These are phyloP conservation scores for Dolichopus griseipennis DNA, from an alignment of 2,888 invertebrate genomes.

Conservation along the genomic window DNA sequence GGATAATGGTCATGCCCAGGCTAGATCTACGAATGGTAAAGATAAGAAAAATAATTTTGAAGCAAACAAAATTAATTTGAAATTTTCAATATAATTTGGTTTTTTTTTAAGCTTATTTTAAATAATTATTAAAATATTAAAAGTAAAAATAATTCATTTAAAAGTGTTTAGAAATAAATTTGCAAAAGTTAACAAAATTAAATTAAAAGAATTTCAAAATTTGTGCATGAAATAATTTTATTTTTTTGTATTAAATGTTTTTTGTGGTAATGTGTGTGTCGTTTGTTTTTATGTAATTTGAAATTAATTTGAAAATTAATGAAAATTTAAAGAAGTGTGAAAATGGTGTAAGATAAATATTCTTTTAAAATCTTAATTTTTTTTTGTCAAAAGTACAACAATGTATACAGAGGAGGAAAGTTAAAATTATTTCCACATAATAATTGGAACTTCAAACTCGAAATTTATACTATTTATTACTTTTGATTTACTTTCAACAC, in stretches of 20 bases:
- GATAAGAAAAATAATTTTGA: slow-evolving; percentile 7
- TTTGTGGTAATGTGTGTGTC: background rate
- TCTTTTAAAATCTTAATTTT: no score
- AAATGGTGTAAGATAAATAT: no score
- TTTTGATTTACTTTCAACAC: no score
- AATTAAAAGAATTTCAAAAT: slow-evolving; percentile 4
- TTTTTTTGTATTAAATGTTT: background rate
- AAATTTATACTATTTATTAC: no score
- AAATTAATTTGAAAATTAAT: no score
- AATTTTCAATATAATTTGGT: background rate
- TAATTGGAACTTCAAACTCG: no score
- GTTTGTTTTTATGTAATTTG: background rate
- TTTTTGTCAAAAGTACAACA: no score
- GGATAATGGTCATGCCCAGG: slow-evolving; percentile 49
- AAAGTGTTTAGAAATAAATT: background rate
- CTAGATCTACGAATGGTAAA: slow-evolving; percentile 76
- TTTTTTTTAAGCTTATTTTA: background rate
- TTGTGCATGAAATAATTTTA: background rate
- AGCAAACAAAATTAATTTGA: slow-evolving; percentile 9
- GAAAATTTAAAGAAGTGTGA: no score
- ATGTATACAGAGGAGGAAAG: no score
- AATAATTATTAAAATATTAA: background rate
- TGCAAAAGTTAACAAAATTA: background rate
- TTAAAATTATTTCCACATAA: no score
- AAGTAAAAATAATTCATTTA: background rate